A percentile compares a stretch with the other conserved stretches of the same genome.
These are phyloP conservation scores for Phthorimaea operculella DNA, from an alignment of 1,140 invertebrate species.

Conservation along the genomic window DNA sequence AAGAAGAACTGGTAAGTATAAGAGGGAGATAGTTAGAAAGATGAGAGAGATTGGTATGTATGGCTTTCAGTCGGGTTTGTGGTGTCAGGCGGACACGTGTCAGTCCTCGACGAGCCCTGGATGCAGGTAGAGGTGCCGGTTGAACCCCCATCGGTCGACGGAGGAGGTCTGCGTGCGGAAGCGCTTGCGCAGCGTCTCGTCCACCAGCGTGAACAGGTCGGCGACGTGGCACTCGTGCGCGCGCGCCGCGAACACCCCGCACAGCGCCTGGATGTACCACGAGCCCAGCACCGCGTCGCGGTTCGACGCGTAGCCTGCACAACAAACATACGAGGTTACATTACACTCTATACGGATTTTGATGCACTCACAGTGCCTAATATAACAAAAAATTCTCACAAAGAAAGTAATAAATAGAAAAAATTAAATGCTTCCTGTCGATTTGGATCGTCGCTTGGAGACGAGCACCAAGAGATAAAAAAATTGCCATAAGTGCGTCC, in stretches of 20 bases:
- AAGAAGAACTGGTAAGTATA: no score
- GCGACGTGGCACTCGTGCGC: conserved; percentile 73
- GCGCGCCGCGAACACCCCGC: conserved; percentile 77
- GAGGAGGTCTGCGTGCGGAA: conserved; percentile 68
- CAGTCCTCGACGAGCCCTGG: conserved; percentile 65
- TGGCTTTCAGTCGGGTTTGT: no score
- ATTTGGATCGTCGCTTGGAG: no score
- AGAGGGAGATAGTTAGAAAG: no score
- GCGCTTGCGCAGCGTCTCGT: conserved; percentile 52
- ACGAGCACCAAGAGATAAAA: no score
- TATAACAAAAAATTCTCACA: background rate
- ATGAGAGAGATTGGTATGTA: no score
- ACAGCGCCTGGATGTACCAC: conserved; percentile 82
- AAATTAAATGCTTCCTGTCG: no score
- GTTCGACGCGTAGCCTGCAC: conserved; percentile 71
- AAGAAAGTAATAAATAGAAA: background rate
- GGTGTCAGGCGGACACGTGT: background rate
- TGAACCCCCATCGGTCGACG: conserved; percentile 70
- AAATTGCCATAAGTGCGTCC: no score
- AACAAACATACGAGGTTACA: background rate
- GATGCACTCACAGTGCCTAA: no score
- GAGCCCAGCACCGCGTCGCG: conserved; percentile 73
- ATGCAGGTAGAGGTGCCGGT: conserved; percentile 71
- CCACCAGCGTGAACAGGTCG: conserved; percentile 74
- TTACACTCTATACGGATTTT: no score